Evolutionary conservation across 2,888 invertebrate genomes (phyloP).

Genomic region (Melanostoma scalare): DNA sequence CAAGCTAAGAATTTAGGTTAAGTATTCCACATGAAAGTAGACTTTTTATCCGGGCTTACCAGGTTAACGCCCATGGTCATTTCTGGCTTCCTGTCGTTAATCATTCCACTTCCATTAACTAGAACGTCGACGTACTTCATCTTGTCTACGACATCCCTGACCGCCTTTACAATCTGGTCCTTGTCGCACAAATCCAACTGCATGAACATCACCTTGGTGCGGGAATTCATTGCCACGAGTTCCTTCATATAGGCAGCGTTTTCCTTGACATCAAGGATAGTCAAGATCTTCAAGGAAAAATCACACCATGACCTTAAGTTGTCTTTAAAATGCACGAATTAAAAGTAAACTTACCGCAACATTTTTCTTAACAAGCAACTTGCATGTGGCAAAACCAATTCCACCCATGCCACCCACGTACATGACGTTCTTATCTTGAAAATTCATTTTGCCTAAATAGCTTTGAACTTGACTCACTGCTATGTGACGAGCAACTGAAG

Average conservation of each 20-base stretch:
- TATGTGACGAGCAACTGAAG: constrained; percentile 51
- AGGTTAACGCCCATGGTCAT: constrained; percentile 78
- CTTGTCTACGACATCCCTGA: constrained; percentile 48
- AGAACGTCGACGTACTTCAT: constrained; percentile 73
- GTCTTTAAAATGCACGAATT: not conserved
- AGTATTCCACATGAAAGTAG: too few relatives aligned
- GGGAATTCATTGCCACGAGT: constrained; percentile 45
- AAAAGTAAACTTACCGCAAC: constrained; percentile 52
- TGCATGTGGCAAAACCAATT: constrained; percentile 72
- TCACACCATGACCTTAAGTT: not conserved
- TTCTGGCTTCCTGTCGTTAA: constrained; percentile 66
- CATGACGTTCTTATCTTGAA: constrained; percentile 70
- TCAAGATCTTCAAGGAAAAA: constrained; percentile 57
- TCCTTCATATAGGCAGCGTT: constrained; percentile 42
- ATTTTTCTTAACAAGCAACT: constrained; percentile 61
- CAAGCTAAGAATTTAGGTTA: constrained; percentile 76
- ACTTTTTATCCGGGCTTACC: constrained; percentile 77
- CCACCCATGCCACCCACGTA: constrained; percentile 73
- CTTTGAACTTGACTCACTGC: constrained; percentile 63
- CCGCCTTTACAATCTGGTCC: constrained; percentile 51
- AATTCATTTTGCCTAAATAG: constrained; percentile 54
- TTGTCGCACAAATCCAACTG: constrained; percentile 67
- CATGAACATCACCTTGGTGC: constrained; percentile 40
- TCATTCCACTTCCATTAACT: constrained; percentile 73
- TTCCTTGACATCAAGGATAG: constrained; percentile 64